Percentiles rank a stretch among this genome's conserved stretches.
Conservation (phyloP, 2,113 vertebrate genomes). For the Podilymbus podiceps region DNA sequence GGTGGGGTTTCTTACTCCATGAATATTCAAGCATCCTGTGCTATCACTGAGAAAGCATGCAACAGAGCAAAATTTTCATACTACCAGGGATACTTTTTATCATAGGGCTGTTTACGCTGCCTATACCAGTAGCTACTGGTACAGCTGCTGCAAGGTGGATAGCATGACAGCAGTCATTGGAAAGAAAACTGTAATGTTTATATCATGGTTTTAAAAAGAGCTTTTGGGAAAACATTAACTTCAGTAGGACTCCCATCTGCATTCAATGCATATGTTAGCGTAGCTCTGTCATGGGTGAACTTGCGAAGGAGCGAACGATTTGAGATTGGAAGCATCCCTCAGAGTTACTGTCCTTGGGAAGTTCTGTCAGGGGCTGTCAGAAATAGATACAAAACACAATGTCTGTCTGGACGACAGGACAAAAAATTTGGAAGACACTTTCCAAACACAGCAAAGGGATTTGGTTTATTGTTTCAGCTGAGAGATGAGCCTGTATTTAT, state of each 20-base stretch:
- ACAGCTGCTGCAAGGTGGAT: not conserved
- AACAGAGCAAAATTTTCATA: not conserved
- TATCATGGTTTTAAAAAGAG: not conserved
- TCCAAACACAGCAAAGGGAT: not conserved
- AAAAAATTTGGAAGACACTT: not conserved
- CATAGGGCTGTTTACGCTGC: not conserved
- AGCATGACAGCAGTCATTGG: not conserved
- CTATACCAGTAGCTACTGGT: not conserved
- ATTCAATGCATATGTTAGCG: not conserved
- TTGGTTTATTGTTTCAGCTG: not conserved
- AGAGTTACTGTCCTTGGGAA: not conserved
- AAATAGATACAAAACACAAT: not conserved
- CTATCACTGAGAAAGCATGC: not conserved
- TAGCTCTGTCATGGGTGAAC: not conserved
- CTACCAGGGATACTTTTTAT: not conserved
- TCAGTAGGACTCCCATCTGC: not conserved
- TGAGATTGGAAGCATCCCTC: not conserved
- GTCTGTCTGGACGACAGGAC: not conserved
- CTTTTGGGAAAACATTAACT: not conserved
- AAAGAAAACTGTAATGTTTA: not conserved
- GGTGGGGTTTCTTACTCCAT: not conserved
- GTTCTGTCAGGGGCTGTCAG: not conserved
- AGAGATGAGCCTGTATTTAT: not conserved
- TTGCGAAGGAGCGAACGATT: not conserved
- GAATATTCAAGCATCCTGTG: not conserved